Base-by-base conservation (phyloP, 2,113 vertebrate species). In the Ramphastos sulfuratus region DNA sequence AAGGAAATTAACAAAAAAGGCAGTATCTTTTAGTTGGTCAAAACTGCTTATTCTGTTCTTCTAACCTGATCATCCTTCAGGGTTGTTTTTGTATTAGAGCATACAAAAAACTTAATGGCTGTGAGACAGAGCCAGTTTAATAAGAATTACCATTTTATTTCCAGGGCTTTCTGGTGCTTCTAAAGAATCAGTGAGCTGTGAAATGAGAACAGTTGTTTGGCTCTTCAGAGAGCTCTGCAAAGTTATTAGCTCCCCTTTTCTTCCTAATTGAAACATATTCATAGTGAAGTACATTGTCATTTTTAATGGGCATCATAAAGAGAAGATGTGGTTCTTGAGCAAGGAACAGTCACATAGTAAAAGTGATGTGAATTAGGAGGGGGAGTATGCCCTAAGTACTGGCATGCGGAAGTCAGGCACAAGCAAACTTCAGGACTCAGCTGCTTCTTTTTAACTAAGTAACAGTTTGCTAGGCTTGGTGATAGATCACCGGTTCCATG, bases 191-290 rank as follows among this genome's bases (percentile, higher is more conserved):
- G 61, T 39, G 31, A 90, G 25, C 80, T 66, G 19, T 89, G 86
- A 96, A 93, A 94, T 82, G 59, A 94, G 71, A 95, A 84, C 28
- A 31, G 52, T 72, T 82, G 31, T 87, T 92, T 52, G 33, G 55
- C 44, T 90, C 65, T 81, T 91, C 60, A 69, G 55, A 84, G 56
- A 59, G 56, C n/a, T 4, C 44, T 27, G 21, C 64, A 27, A 71
- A 77, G 50, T 79, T 71, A 81, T 50, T 52, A 76, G 25, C 23
- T 69, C 54, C 27, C 18, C 12, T 9, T 64, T 79, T 11, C 9
- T 64, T 79, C 44, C 44, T 90, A 84, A 93, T 3, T 82, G 76
- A 90, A 95, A 82, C 23, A 42, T 48, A 90, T 69, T 71, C 87
- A 59, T 66, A 58, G 69, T 25, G 63, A 44, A 82, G 46, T 70